Base-by-base conservation (phyloP, 2,888 invertebrate genomes). In the Oegoconia quadripuncta region DNA sequence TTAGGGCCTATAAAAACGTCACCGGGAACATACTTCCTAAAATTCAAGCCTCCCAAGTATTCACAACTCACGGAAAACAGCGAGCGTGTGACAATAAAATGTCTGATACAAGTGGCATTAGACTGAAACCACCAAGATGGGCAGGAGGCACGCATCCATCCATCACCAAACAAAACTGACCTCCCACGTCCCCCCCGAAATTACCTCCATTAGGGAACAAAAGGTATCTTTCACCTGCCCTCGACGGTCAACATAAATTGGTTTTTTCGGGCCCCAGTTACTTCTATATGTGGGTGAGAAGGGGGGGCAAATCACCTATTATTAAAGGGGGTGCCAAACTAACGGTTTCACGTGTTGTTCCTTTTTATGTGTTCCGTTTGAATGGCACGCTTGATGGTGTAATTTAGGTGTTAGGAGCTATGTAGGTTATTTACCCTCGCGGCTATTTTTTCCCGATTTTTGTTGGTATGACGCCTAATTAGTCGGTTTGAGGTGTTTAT, bases 241-340 rank as follows among this genome's bases (percentile, higher is more conserved):
- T 8, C 12, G 47, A 30, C 49, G 78, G 35, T 68, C 80, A 52
- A 39, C 18, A 13, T 55, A 62, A 6, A 48, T 46, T 76, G 77
- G 83, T 48, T 51, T 31, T 6, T 34, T 26, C 26, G 37, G 14
- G 41, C 39, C 35, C 35, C 27, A 49, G 55, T 49, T 44, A 56
- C 59, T 59, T 63, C 58, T 64, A 57, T 65, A 62, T 61, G 67
- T 64, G 68, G 65, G 68, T 43, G 58, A 59, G 48, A 55, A 74
- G 62, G 73, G n/a, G n/a, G 76, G 75, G 69, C 48, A 73, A 78
- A 80, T 82, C 79, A 77, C 77, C 80, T 76, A 80, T 80, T 81
- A 84, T 82, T 82, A 80, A 72, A 66, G 76, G 79, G 81, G 84
- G 83, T 82, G 82, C 75, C 73, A 78, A 78, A 78, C 72, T 80